A percentile compares a stretch with the other conserved stretches of the same genome.
Conservation (phyloP, 35 echinoderm and acorn worm genomes). For the Chiridota heheva region DNA sequence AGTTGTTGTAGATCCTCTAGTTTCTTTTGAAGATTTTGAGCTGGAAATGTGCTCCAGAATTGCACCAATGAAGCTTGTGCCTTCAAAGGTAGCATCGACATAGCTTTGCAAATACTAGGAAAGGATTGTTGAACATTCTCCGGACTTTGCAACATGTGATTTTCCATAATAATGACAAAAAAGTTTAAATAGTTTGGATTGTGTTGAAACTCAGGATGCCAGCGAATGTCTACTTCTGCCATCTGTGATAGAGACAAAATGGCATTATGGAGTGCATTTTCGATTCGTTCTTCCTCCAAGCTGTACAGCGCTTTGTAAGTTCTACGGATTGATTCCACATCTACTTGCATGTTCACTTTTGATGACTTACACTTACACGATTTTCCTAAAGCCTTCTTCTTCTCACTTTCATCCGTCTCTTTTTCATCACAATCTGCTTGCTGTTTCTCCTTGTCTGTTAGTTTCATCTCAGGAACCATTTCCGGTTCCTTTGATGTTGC, state of each 20-base stretch:
- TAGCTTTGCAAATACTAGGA: conserved; percentile 80
- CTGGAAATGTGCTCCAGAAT: conserved; percentile 65
- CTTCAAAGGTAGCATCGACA: conserved; percentile 65
- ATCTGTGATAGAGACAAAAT: conserved; percentile 71
- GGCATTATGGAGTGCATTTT: conserved; percentile 90
- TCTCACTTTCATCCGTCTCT: conserved; percentile 45
- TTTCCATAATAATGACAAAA: conserved; percentile 89
- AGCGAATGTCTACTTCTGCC: conserved; percentile 73
- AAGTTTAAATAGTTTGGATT: conserved; percentile 70
- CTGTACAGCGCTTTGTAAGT: conserved; percentile 62
- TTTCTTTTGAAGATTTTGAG: conserved; percentile 67
- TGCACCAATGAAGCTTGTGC: conserved; percentile 65
- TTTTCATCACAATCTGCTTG: conserved; percentile 36
- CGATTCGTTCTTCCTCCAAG: conserved; percentile 49
- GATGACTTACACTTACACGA: conserved; percentile 24
- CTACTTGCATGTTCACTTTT: conserved; percentile 55
- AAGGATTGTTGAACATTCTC: conserved; percentile 80
- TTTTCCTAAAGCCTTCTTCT: too few relatives aligned
- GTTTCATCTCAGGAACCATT: background rate
- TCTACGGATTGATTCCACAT: conserved; percentile 81
- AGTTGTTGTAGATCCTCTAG: conserved; percentile 90
- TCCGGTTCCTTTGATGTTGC: background rate
- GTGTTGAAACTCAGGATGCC: conserved; percentile 52
- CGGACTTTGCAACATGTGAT: conserved; percentile 81
- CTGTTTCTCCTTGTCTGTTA: conserved; percentile 58